A percentile compares a stretch with the other conserved stretches of the same genome.
Evolutionary conservation across 2,797 vertebrate genomes (phyloP).

Genomic region (Squalus acanthias): DNA sequence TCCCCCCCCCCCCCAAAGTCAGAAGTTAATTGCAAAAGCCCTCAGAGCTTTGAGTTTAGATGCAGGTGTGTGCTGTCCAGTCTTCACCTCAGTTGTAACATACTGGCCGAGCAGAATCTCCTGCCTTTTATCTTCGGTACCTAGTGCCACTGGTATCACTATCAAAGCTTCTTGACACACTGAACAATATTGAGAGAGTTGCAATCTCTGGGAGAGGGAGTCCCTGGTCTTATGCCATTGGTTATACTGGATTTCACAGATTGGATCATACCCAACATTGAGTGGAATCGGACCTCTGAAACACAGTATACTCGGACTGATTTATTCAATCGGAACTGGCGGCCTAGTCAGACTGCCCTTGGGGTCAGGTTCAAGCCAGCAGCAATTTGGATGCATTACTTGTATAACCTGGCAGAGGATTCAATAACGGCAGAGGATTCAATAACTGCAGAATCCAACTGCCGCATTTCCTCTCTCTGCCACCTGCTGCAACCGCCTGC

Average conservation of each 20-base stretch:
- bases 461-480: constrained; percentile 5
- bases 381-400: neutral
- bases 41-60: neutral
- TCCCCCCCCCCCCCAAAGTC: too few species aligned
- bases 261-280: neutral
- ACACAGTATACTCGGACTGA: neutral
- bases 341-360: neutral
- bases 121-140: neutral
- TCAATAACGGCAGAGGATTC: neutral
- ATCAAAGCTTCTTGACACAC: neutral
- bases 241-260: neutral
- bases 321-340: neutral
- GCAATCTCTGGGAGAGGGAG: neutral
- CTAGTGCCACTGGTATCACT: neutral
- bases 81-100: neutral
- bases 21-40: neutral
- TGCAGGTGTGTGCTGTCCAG: neutral
- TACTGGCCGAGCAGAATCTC: neutral
- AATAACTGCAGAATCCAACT: neutral
- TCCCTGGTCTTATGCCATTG: neutral
- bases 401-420: neutral
- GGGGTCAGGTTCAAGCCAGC: constrained; percentile 7
- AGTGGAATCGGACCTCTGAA: neutral
- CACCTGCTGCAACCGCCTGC: constrained; percentile 1
- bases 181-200: neutral